Percentiles rank a stretch among this genome's conserved stretches.
phyloP scores from a whole-genome alignment of 2,888 invertebrate species.

The Trichogramma evanescens region DNA sequence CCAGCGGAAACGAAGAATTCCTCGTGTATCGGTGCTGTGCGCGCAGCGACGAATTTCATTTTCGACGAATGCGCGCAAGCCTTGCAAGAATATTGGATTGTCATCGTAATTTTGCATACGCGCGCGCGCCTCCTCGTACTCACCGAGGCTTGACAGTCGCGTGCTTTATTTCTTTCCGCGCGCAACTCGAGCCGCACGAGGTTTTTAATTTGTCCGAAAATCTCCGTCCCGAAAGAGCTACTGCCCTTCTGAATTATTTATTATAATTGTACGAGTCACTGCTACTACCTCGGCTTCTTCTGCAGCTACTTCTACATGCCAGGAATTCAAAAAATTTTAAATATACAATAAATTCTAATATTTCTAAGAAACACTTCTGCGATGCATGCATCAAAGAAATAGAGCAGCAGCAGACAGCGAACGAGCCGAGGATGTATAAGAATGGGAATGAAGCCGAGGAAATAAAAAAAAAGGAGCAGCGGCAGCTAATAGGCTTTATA shows the following conservation, averaged over 20 bases:
- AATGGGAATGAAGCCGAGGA: too few species aligned
- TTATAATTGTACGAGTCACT: not conserved
- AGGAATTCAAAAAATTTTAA: too few species aligned
- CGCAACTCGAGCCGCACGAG: not conserved
- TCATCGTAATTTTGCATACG: slow-evolving; percentile 14
- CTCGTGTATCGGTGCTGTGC: not conserved
- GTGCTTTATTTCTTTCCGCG: not conserved
- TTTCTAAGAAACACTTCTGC: too few species aligned
- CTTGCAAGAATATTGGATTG: slow-evolving; percentile 2
- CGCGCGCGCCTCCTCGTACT: too few species aligned
- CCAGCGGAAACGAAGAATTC: slow-evolving; percentile 19
- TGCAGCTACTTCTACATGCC: not conserved
- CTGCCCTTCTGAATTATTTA: too few species aligned
- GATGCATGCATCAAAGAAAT: too few species aligned
- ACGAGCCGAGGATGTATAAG: too few species aligned
- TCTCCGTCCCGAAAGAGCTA: too few species aligned
- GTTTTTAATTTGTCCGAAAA: not conserved
- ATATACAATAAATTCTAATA: too few species aligned
- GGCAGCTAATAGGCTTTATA: slow-evolving; percentile 13
- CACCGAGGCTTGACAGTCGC: not conserved
- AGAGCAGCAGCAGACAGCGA: too few species aligned
- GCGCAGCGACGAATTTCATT: slow-evolving; percentile 5
- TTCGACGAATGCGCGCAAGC: not conserved
- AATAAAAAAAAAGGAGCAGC: not conserved
- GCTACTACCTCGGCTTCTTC: not conserved